Evolutionary conservation across 2,888 invertebrate genomes (phyloP), one percentile per base, ranked within the genome.

Genomic region (Dorcus parallelipipedus): DNA sequence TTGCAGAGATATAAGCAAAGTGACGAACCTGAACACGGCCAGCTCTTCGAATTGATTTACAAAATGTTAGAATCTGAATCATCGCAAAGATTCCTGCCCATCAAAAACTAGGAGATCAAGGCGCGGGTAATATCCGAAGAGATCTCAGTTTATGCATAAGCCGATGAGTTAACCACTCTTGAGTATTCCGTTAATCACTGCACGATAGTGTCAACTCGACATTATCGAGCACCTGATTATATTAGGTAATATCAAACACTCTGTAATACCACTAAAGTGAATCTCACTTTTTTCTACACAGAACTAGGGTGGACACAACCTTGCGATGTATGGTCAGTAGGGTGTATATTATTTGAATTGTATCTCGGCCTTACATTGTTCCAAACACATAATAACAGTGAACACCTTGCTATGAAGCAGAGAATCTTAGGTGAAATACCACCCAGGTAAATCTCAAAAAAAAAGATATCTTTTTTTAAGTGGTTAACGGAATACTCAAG

Each of bases 341-440:
- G 99, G 14, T 99, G 99, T 81, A 99, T 99, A 71, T 88, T 99
- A 80, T 99, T 99, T 81, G 99, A 99, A 83, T 83, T 99, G 72
- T 97, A 98, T 82, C 87, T 97, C 75, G 98, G 98, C 69, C 94
- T 95, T 75, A 98, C 98, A 62, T 85, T 99, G 68, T 99, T 99
- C 85, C 97, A 99, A 87, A 99, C 99, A 41, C 99, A 99, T 81
- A 98, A 99, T 82, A 99, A 99, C 83, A 88, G 96, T 67, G 99
- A 99, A 78, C 99, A 99, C 83, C 86, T 99, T 76, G 99, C 99
- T 68, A 99, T 99, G 98, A 99, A 99, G 99, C 97, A 99, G 81
- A 84, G 97, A 71, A 98, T 99, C 73, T 84, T 99, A 62, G 98
- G 99, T 61, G 90, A 94, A 69, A 89, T 99, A 77, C 98, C 99